These are phyloP conservation scores for Anastrepha ludens DNA, from an alignment of 1,140 invertebrate species.

Conservation along the genomic window DNA sequence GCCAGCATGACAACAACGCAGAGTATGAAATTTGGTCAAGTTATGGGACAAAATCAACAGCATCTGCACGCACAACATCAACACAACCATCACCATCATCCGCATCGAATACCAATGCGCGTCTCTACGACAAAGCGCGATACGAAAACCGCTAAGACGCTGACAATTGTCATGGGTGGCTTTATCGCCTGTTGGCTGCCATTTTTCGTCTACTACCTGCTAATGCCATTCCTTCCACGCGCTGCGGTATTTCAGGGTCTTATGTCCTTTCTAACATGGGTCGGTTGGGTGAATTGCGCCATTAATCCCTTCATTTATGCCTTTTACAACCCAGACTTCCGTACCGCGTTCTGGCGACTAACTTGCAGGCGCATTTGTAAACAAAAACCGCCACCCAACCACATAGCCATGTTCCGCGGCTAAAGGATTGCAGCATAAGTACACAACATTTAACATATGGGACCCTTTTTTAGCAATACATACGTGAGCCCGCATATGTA, in stretches of 20 bases:
- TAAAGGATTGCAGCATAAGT: conserved; percentile 54
- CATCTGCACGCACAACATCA: conserved; percentile 57
- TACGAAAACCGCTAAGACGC: conserved; percentile 91
- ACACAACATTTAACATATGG: not conserved
- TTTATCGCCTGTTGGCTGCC: conserved; percentile 94
- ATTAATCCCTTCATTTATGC: conserved; percentile 93
- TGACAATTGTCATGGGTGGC: conserved; percentile 93
- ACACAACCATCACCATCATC: conserved; percentile 56
- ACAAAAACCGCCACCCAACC: conserved; percentile 67
- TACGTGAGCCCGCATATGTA: no score
- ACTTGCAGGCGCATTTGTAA: conserved; percentile 76
- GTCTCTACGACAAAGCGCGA: conserved; percentile 83
- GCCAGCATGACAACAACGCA: conserved; percentile 47
- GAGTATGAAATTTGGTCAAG: not conserved
- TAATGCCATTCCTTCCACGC: conserved; percentile 82
- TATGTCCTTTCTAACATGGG: conserved; percentile 90
- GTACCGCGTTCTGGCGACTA: conserved; percentile 87
- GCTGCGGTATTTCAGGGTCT: conserved; percentile 78
- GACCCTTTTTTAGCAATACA: no score
- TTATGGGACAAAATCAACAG: conserved; percentile 50
- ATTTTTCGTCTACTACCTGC: conserved; percentile 90
- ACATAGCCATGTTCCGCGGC: conserved; percentile 69
- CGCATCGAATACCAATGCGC: conserved; percentile 73
- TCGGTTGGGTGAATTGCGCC: conserved; percentile 94
- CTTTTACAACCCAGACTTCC: conserved; percentile 89